Conservation (phyloP, 2,888 invertebrate species). For the Brachypterus glaber region DNA sequence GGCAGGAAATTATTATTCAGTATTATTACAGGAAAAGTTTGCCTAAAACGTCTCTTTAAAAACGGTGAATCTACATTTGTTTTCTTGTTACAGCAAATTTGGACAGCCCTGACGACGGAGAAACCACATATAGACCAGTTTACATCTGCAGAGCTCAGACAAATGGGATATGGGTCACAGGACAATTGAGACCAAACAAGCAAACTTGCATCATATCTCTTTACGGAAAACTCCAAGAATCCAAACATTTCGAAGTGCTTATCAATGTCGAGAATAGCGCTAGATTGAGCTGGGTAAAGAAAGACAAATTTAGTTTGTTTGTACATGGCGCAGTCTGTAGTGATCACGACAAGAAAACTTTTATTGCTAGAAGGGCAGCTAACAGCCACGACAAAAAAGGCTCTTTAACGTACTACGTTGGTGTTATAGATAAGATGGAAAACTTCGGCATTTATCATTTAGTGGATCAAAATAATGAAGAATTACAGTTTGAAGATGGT, state of each 20-base stretch:
- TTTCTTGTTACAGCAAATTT: too few relatives aligned
- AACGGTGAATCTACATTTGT: too few relatives aligned
- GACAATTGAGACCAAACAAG: constrained; percentile 50
- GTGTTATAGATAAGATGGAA: constrained; percentile 56
- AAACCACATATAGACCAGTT: too few relatives aligned
- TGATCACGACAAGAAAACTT: constrained; percentile 37
- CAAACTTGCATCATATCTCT: constrained; percentile 57
- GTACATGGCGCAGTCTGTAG: constrained; percentile 62
- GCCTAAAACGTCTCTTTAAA: too few relatives aligned
- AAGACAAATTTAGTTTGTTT: constrained; percentile 57
- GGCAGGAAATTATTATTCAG: too few relatives aligned
- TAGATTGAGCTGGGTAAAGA: constrained; percentile 64
- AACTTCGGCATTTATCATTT: constrained; percentile 60
- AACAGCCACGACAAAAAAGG: constrained; percentile 28
- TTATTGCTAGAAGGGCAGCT: constrained; percentile 32
- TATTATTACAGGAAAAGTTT: too few relatives aligned
- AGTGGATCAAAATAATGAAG: constrained; percentile 53
- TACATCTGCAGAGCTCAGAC: constrained; percentile 67
- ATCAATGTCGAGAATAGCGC: constrained; percentile 71
- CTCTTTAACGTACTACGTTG: constrained; percentile 52
- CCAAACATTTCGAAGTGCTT: constrained; percentile 57
- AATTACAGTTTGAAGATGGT: constrained; percentile 52
- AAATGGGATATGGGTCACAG: constrained; percentile 65
- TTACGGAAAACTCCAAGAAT: constrained; percentile 47
- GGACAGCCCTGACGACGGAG: too few relatives aligned